Evolutionary conservation across 2,113 vertebrate species (phyloP).

Genomic region (Bufo bufo): DNA sequence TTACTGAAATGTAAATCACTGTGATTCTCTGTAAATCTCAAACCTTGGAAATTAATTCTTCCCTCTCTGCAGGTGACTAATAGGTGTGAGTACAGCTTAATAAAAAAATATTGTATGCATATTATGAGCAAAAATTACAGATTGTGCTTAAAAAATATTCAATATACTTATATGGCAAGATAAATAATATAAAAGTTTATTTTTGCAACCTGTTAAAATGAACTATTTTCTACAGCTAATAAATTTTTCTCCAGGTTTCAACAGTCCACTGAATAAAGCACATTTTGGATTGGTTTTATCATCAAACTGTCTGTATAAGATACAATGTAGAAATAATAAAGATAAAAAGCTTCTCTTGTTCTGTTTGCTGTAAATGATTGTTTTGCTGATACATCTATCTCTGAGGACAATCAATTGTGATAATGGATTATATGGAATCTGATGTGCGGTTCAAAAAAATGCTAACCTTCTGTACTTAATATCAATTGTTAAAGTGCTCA

Average conservation of each 20-base stretch:
- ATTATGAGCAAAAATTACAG: not conserved
- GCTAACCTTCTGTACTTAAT: constrained; percentile 19
- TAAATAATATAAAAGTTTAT: not conserved
- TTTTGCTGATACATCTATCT: constrained; percentile 44
- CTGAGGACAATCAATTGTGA: constrained; percentile 45
- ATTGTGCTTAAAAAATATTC: not conserved
- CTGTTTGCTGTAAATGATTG: constrained; percentile 48
- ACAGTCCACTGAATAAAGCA: not conserved
- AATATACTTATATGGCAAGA: not conserved
- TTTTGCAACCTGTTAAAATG: not conserved
- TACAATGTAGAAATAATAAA: constrained; percentile 37
- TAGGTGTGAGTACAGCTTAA: not conserved
- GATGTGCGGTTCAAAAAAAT: constrained; percentile 7
- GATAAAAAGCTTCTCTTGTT: constrained; percentile 30
- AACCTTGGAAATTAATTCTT: not conserved
- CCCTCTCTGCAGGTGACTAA: not conserved
- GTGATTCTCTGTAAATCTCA: not conserved
- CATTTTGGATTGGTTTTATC: constrained; percentile 1
- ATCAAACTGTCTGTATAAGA: not conserved
- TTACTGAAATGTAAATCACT: not conserved
- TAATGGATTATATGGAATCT: constrained; percentile 42
- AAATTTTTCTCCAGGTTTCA: not conserved
- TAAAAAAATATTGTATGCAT: not conserved
- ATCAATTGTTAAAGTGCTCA: constrained; percentile 39
- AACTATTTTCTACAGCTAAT: not conserved